These are phyloP conservation scores for Sebastes iracundus DNA, from an alignment of 2,797 vertebrate genomes.

Conservation along the genomic window DNA sequence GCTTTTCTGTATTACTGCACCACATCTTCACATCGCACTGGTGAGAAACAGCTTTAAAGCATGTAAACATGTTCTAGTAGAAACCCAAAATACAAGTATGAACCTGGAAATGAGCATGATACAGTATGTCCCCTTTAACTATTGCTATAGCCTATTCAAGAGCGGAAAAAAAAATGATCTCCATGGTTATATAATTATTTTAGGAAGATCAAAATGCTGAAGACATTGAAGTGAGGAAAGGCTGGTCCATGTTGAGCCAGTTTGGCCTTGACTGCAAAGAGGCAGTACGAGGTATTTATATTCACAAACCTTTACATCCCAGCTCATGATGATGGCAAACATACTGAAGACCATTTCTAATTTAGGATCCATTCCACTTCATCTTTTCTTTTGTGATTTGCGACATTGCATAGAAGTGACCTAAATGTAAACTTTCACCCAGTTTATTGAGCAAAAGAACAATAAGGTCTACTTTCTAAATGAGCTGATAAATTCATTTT, in stretches of 20 bases:
- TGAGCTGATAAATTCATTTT: background rate
- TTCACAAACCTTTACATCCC: constrained; percentile 26
- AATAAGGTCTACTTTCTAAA: background rate
- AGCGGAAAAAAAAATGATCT: background rate
- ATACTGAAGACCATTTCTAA: background rate
- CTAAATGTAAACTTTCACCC: background rate
- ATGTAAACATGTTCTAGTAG: too few species aligned
- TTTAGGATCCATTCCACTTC: background rate
- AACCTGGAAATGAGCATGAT: background rate
- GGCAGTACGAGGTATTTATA: constrained; percentile 52
- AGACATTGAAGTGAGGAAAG: constrained; percentile 58
- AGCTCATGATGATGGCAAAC: background rate
- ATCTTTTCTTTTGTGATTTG: background rate
- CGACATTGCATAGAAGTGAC: background rate
- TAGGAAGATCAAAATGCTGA: constrained; percentile 24
- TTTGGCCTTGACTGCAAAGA: constrained; percentile 54
- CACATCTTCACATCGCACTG: too few species aligned
- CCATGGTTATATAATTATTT: background rate
- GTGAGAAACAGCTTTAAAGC: too few species aligned
- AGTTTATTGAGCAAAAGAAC: background rate
- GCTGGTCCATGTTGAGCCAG: constrained; percentile 63
- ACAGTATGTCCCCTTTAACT: background rate
- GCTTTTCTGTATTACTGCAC: too few species aligned
- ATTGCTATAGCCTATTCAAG: background rate
- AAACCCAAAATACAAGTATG: background rate